phyloP scores from a whole-genome alignment of 2,113 vertebrate species.

The Sterna hirundo region DNA sequence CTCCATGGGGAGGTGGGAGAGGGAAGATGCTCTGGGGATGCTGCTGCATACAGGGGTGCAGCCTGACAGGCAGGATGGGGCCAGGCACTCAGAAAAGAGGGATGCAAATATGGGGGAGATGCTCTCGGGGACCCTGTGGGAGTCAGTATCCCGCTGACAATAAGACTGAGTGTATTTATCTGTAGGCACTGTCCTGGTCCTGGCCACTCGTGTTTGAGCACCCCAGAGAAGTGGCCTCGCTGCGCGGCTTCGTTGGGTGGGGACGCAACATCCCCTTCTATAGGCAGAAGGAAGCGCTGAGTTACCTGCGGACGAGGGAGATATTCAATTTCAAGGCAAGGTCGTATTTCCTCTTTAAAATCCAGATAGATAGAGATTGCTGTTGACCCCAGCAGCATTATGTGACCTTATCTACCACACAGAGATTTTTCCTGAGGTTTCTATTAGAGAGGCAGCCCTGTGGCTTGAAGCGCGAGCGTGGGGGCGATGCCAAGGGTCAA shows the following conservation, averaged over 20 bases:
- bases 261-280: background rate
- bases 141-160: background rate
- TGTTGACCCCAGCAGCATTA: slow-evolving; percentile 25
- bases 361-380: background rate
- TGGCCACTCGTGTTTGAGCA: background rate
- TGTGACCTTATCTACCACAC: background rate
- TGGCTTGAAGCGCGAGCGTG: accelerated
- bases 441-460: background rate
- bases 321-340: background rate
- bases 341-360: slow-evolving; percentile 29
- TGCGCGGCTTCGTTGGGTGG: accelerated
- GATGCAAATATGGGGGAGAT: background rate
- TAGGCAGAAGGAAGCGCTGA: background rate
- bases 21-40: background rate
- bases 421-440: background rate
- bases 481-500: background rate
- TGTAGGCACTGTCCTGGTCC: background rate
- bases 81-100: background rate
- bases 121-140: background rate
- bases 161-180: background rate
- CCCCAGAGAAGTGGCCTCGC: accelerated
- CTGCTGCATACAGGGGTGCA: accelerated
- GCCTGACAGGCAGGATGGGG: background rate
- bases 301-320: background rate
- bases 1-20: background rate